Percentiles rank a stretch among this genome's conserved stretches.
Evolutionary conservation across 2,797 vertebrate genomes (phyloP).

Genomic region (Epinephelus malabaricus): DNA sequence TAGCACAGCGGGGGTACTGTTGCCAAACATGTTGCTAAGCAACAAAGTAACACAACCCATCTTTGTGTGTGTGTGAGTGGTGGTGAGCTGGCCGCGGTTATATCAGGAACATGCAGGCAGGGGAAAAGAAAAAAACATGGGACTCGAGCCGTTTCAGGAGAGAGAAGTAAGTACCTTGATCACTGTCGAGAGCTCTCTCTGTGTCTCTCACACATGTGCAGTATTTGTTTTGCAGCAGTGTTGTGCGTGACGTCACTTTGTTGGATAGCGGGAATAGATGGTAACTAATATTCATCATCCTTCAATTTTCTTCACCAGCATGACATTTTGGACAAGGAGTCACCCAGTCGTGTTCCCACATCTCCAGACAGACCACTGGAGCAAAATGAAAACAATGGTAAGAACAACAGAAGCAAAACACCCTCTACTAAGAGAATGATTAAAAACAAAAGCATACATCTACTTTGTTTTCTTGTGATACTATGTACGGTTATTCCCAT

Average conservation of each 20-base stretch:
- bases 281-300: constrained; percentile 24
- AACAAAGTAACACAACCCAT: constrained; percentile 71
- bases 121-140: constrained; percentile 53
- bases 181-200: constrained; percentile 6
- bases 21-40: constrained; percentile 68
- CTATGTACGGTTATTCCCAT: constrained; percentile 31
- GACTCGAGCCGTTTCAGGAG: constrained; percentile 60
- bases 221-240: constrained; percentile 28
- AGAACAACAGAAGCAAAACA: neutral
- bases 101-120: constrained; percentile 60
- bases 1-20: constrained; percentile 35
- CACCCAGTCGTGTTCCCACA: constrained; percentile 75
- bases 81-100: constrained; percentile 20
- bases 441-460: neutral
- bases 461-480: constrained; percentile 4
- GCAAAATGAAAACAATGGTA: constrained; percentile 81
- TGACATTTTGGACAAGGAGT: constrained; percentile 75
- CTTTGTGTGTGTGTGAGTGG: constrained; percentile 31
- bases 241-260: neutral
- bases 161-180: constrained; percentile 59
- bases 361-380: constrained; percentile 79
- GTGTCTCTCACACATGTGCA: neutral
- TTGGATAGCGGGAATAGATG: neutral
- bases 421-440: neutral
- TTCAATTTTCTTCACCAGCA: constrained; percentile 62